These are phyloP conservation scores for Heterotilapia buettikoferi DNA, from an alignment of 2,113 vertebrate genomes.

Conservation along the genomic window DNA sequence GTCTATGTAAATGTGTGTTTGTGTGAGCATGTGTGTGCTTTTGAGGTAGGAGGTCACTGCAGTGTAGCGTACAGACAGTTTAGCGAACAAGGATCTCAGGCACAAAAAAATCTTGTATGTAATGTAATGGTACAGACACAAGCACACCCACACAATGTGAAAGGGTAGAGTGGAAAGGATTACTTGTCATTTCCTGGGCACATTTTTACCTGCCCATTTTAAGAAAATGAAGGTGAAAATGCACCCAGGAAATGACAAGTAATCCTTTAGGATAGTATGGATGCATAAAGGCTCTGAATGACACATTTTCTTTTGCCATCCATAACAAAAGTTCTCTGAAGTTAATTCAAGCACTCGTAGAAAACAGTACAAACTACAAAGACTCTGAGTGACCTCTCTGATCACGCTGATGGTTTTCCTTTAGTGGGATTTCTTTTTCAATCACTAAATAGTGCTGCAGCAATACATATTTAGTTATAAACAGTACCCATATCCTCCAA, in stretches of 20 bases:
- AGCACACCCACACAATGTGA: conserved; percentile 23
- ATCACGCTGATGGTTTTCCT: not conserved
- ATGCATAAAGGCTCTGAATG: not conserved
- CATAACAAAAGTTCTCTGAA: not conserved
- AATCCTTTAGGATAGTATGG: not conserved
- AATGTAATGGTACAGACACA: not conserved
- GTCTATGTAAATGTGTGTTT: not conserved
- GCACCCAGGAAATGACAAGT: not conserved
- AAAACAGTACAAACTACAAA: not conserved
- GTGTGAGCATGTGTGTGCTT: not conserved
- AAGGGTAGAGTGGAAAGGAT: conserved; percentile 57
- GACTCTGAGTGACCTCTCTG: not conserved
- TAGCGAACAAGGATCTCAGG: conserved; percentile 48
- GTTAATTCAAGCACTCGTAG: not conserved
- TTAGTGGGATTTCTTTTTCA: not conserved
- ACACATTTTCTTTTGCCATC: not conserved
- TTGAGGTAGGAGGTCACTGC: conserved; percentile 32
- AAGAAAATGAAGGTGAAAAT: not conserved
- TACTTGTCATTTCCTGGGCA: conserved; percentile 71
- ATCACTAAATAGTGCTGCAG: not conserved
- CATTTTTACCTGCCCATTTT: not conserved
- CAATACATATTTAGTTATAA: not conserved
- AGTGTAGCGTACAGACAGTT: conserved; percentile 38
- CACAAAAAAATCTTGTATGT: conserved; percentile 21
- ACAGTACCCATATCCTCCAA: not conserved